phyloP scores from a whole-genome alignment of 2,888 invertebrate genomes.

The Pyrrhia umbra region DNA sequence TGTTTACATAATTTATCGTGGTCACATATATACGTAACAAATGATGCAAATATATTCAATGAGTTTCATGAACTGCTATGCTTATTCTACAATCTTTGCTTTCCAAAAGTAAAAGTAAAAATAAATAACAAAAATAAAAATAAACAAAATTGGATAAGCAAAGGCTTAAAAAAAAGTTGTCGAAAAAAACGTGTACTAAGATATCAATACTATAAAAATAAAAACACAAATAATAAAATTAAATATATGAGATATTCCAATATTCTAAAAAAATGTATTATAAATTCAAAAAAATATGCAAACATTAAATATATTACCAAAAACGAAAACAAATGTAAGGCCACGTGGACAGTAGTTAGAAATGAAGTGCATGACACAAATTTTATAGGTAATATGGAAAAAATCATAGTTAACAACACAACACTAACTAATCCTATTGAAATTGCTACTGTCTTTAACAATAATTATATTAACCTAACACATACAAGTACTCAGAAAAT shows the following conservation, averaged over 20 bases:
- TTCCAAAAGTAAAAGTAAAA: constrained; percentile 3
- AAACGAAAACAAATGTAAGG: constrained; percentile 13
- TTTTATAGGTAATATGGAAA: not conserved
- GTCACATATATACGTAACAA: not conserved
- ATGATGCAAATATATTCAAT: constrained; percentile 4
- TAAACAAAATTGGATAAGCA: constrained; percentile 11
- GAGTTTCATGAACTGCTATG: constrained; percentile 9
- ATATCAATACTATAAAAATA: constrained; percentile 12
- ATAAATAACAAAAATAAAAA: no score
- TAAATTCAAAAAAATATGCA: not conserved
- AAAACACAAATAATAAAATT: constrained; percentile 2
- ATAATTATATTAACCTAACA: not conserved
- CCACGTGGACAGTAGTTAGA: no score
- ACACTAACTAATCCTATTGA: not conserved
- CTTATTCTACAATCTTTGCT: constrained; percentile 14
- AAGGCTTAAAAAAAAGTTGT: not conserved
- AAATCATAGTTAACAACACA: not conserved
- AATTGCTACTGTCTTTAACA: constrained; percentile 3
- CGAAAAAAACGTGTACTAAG: not conserved
- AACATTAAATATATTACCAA: constrained; percentile 7
- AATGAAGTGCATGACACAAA: no score
- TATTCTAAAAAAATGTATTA: constrained; percentile 3
- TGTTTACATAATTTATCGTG: constrained; percentile 5
- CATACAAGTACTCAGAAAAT: no score
- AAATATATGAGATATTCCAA: constrained; percentile 3